Base-by-base conservation (phyloP, 2,797 vertebrate genomes). In the Cirrhinus mrigala region DNA sequence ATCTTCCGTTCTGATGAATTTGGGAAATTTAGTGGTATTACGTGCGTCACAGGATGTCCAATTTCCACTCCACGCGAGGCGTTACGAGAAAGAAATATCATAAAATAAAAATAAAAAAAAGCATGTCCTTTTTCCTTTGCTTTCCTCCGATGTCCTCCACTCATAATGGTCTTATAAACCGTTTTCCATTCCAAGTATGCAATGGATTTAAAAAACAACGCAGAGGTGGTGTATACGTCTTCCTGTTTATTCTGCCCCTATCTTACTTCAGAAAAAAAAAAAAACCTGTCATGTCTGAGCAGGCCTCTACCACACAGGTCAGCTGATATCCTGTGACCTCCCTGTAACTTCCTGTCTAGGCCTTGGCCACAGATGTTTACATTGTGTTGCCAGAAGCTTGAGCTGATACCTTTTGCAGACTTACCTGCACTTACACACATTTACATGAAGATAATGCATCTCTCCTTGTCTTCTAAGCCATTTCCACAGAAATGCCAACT, bases 21-120 rank as follows among this genome's bases (percentile, higher is more conserved):
- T 80, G 79, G 83, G 62, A 88, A 82, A 82, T 79, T 87, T 77
- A 71, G 79, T 2, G 77, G 89, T 89, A 76, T 60, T 50, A 37
- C 22, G 66, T 88, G 86, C 81, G 87, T 88, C 89, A 90, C 83
- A 87, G 83, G 85, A 88, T 87, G 87, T 84, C 50, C 50, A 83
- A 79, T 89, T 90, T 89, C 86, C 90, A 81, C 73, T 79, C 24
- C 48, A 78, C 81, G 79, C 62, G 60, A 86, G 37, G 58, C 54
- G 81, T 88, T 33, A 33, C 7, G 10, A 48, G 10, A 33, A 85
- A 71, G 80, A 69, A 62, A 80, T 52, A 62, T 81, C 27, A 77
- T 16, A 76, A 74, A 44, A 7, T 50, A 52, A 46, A 74, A 24
- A 2, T 7, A 27, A 16, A 18, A 48, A 52, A 44, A 27, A 3